A percentile compares a stretch with the other conserved stretches of the same genome.
Conservation (phyloP, 53 echinoderm and acorn worm species). For the Antedon mediterranea region DNA sequence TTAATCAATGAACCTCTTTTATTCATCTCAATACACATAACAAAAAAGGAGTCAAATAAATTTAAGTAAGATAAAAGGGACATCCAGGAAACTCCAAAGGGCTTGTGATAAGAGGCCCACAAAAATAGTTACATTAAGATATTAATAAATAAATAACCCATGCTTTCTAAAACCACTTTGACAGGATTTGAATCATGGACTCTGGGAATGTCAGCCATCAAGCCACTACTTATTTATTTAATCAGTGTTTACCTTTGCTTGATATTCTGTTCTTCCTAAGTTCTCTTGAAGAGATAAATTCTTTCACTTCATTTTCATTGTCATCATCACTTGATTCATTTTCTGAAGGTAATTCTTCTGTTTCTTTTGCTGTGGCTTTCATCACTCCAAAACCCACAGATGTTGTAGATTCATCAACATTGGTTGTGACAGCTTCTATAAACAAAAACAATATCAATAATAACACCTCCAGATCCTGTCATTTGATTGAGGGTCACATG, state of each 20-base stretch:
- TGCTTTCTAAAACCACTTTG: no score
- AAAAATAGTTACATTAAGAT: no score
- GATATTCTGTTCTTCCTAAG: constrained; percentile 72
- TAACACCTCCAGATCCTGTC: no score
- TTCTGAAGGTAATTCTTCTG: constrained; percentile 22
- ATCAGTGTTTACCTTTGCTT: constrained; percentile 35
- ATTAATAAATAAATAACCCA: no score
- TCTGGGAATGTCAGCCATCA: no score
- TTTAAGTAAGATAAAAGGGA: no score
- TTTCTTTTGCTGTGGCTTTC: constrained; percentile 1
- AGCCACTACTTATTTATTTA: not conserved
- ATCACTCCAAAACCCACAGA: not conserved
- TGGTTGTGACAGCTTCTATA: not conserved
- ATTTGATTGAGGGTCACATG: no score
- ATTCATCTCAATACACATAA: no score
- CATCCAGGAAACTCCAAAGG: no score
- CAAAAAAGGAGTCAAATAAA: no score
- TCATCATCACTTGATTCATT: constrained; percentile 54
- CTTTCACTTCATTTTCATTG: constrained; percentile 38
- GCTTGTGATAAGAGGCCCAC: no score
- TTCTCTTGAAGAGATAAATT: constrained; percentile 52
- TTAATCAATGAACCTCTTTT: no score
- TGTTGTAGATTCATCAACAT: not conserved
- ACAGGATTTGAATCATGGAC: not conserved
- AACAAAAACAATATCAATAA: not conserved